phyloP scores from a whole-genome alignment of 2,888 invertebrate species.

The Daptonema setosum region DNA sequence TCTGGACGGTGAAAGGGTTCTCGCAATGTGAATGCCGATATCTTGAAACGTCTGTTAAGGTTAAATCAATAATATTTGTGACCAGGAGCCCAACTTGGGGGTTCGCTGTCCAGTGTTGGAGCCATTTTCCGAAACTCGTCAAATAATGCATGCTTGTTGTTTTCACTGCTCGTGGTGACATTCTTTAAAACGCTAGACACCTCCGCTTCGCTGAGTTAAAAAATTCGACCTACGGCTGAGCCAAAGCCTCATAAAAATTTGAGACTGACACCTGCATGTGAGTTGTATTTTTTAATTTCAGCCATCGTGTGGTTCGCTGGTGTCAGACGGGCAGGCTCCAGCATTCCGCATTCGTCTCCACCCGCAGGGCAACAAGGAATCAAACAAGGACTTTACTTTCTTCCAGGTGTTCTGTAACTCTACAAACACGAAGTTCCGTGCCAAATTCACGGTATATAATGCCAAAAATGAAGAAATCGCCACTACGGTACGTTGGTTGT shows the following conservation, averaged over 20 bases:
- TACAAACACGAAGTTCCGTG: conserved; percentile 16
- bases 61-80: too few relatives aligned
- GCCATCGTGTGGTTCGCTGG: not conserved
- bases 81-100: too few relatives aligned
- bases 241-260: too few relatives aligned
- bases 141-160: too few relatives aligned
- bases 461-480: conserved; percentile 21
- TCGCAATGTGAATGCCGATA: conserved; percentile 24
- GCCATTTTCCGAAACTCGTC: too few relatives aligned
- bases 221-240: too few relatives aligned
- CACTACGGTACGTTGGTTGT: conserved; percentile 19
- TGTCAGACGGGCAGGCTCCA: not conserved
- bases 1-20: conserved; percentile 23
- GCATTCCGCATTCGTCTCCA: conserved; percentile 24
- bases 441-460: conserved; percentile 23
- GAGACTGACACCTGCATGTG: too few relatives aligned
- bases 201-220: too few relatives aligned
- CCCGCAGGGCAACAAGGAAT: conserved; percentile 27
- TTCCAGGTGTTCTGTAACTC: conserved; percentile 22
- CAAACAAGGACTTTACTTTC: conserved; percentile 26
- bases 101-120: too few relatives aligned
- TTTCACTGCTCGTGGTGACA: too few relatives aligned
- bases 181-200: too few relatives aligned
- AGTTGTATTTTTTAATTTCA: too few relatives aligned
- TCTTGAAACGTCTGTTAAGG: conserved; percentile 22